Conservation (phyloP, 2,888 invertebrate genomes). For the Melipona beecheii region DNA sequence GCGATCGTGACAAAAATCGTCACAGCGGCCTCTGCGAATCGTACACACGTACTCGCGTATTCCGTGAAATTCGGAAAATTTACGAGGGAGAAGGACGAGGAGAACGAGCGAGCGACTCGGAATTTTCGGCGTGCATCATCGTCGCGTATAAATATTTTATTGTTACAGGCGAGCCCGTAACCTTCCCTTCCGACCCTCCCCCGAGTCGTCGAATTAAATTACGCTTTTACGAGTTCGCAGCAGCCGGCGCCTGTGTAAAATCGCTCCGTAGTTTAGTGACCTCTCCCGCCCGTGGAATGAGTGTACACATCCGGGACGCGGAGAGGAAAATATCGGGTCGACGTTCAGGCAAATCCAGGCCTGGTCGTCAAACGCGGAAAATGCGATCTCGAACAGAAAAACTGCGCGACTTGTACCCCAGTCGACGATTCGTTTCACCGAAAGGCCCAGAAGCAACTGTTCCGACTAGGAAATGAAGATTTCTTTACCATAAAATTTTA, state of each 20-base stretch:
- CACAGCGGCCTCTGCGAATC: neutral
- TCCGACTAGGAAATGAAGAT: too few species aligned
- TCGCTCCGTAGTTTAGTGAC: slow-evolving; percentile 28
- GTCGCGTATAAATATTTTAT: slow-evolving; percentile 43
- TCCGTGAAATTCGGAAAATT: neutral
- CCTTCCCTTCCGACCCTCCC: too few species aligned
- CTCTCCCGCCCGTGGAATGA: neutral
- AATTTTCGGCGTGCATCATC: slow-evolving; percentile 2
- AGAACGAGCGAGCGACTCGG: neutral
- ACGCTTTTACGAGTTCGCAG: slow-evolving; percentile 34
- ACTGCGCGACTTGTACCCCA: too few species aligned
- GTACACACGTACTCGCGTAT: neutral
- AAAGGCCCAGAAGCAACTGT: too few species aligned
- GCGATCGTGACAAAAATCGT: neutral
- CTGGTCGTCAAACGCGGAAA: slow-evolving; percentile 18
- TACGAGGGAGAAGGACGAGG: neutral
- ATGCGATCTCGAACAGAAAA: slow-evolving; percentile 33
- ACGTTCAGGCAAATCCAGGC: slow-evolving; percentile 9
- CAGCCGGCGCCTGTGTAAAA: slow-evolving; percentile 24
- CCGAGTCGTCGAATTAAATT: slow-evolving; percentile 36
- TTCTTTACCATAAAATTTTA: too few species aligned
- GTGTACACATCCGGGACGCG: too few species aligned
- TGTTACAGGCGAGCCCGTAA: neutral
- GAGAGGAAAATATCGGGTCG: slow-evolving; percentile 28
- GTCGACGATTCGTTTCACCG: too few species aligned